Base-by-base conservation (phyloP, 1,140 invertebrate genomes). In the Drosophila lini region DNA sequence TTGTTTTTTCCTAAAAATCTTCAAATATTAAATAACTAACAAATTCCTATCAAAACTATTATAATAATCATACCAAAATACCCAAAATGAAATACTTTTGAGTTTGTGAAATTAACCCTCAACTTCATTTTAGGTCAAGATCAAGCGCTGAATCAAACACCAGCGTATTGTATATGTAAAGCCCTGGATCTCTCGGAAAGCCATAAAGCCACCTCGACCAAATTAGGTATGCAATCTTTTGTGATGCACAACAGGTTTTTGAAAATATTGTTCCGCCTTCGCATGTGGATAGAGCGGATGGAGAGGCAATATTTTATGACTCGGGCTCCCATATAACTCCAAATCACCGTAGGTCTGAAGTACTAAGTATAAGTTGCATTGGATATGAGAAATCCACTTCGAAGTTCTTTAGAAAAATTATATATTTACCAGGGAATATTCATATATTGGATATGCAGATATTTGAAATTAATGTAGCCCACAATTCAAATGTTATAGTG, bases 171-270 rank as follows among this genome's bases (percentile, higher is more conserved):
- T 34, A 44, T 69, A 31, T 28, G 50, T 36, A 53, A 53, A 69
- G 61, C 61, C 61, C 47, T 65, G 65, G 65, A 69, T 53, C 38
- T 69, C 45, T 40, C 48, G 47, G 61, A 65, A 68, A 42, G 36
- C 45, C 25, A 52, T 36, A 52, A 52, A 68, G 65, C 45, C 11
- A 52, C 47, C 28, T 68, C 25, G n/a, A 8, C 61, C 61, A 41
- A 69, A 69, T 69, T 69, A 52, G 60, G 65, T 69, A 69, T 65
- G 60, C 65, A 69, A 13, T 50, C 65, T 69, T 69, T 69, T 65
- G 47, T 65, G 65, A 69, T 52, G 61, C 60, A 69, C 65, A 65
- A 65, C 65, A 53, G 64, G 64, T 68, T 68, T 67, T 68, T 19
- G 1, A 52, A 57, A 47, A 34, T 48, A 16, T 57, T 58, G 61